Percentiles rank a stretch among this genome's conserved stretches.
Conservation (phyloP, 2,888 invertebrate species). For the Amphipoea oculea region DNA sequence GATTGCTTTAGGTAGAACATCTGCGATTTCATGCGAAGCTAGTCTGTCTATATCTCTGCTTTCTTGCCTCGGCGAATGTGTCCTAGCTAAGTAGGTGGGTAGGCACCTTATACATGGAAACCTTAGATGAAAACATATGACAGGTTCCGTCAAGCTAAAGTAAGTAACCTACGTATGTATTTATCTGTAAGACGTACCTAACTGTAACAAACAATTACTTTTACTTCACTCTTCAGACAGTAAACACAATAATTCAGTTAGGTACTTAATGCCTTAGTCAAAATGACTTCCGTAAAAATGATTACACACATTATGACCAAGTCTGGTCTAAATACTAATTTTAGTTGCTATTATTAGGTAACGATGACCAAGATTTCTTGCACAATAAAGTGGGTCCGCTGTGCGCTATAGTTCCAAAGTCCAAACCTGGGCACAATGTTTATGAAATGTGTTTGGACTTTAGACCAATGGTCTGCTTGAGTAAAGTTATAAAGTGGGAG, state of each 20-base stretch:
- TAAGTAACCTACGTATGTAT: not conserved
- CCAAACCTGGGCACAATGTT: constrained; percentile 8
- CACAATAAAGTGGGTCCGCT: not conserved
- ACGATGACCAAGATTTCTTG: constrained; percentile 35
- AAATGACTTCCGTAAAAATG: constrained; percentile 16
- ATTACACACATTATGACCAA: constrained; percentile 18
- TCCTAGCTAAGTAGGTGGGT: not conserved
- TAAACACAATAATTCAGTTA: constrained; percentile 10
- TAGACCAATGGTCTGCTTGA: not conserved
- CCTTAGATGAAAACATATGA: too few species aligned
- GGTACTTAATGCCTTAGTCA: not conserved
- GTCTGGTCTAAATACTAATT: constrained; percentile 14
- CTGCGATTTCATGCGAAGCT: too few species aligned
- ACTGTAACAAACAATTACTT: constrained; percentile 6
- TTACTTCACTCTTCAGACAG: constrained; percentile 9
- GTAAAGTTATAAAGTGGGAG: not conserved
- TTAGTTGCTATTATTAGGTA: constrained; percentile 12
- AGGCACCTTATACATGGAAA: not conserved
- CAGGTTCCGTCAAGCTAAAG: not conserved
- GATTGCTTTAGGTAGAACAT: not conserved
- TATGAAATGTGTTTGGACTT: constrained; percentile 33
- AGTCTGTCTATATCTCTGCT: too few species aligned
- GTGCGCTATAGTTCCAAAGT: constrained; percentile 17
- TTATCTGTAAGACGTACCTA: not conserved
- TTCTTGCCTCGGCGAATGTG: not conserved